Percentiles rank a stretch among this genome's conserved stretches.
These are phyloP conservation scores for Parotocinclus haroldoi DNA, from an alignment of 2,797 vertebrate species.

Conservation along the genomic window DNA sequence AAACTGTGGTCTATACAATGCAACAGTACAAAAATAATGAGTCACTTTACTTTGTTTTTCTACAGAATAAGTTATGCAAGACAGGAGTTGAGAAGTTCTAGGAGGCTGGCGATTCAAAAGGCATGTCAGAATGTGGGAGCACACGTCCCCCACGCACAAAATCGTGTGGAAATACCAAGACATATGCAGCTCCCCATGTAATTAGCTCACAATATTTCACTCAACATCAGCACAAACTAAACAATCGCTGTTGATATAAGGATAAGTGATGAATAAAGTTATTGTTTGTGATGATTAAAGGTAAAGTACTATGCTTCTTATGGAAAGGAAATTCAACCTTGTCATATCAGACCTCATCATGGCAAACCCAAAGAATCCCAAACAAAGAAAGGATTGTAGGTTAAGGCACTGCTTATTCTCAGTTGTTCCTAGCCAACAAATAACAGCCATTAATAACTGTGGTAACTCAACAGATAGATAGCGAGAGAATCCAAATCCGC, in stretches of 20 bases:
- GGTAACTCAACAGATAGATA: too few relatives aligned
- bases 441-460: conserved; percentile 10
- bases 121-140: neutral
- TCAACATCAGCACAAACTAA: conserved; percentile 63
- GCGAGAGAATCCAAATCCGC: neutral
- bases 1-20: neutral
- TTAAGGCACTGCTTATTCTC: conserved; percentile 2
- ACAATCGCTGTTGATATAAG: conserved; percentile 27
- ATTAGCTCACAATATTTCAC: conserved; percentile 72
- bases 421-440: conserved; percentile 4
- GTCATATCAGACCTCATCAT: neutral
- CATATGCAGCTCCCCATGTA: conserved; percentile 60
- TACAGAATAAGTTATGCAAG: neutral
- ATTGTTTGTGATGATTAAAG: too few relatives aligned
- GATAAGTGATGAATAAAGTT: conserved; percentile 31
- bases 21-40: conserved; percentile 4
- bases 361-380: conserved; percentile 17
- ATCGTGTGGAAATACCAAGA: conserved; percentile 1
- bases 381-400: conserved; percentile 6
- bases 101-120: conserved; percentile 9
- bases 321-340: conserved; percentile 22
- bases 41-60: neutral
- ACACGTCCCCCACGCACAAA: conserved; percentile 11
- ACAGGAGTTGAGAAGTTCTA: neutral
- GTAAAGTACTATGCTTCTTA: too few relatives aligned